Conservation (phyloP, 1,140 invertebrate genomes). For the Drosophila virilis region DNA sequence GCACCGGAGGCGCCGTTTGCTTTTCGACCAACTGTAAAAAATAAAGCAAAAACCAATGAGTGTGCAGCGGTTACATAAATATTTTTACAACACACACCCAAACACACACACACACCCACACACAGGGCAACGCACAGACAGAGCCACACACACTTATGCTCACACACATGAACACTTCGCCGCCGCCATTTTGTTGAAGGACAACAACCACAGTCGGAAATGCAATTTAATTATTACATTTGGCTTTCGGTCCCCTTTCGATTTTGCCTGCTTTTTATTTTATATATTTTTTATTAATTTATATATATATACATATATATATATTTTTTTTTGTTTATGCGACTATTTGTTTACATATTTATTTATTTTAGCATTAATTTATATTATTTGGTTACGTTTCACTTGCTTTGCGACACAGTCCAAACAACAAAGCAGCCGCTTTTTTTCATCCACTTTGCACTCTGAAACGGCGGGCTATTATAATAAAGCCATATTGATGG, state of each 20-base stretch:
- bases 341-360: constrained; percentile 30
- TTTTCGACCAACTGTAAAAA: constrained; percentile 22
- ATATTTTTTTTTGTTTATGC: not conserved
- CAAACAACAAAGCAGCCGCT: no score
- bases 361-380: constrained; percentile 78
- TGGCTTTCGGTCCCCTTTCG: constrained; percentile 43
- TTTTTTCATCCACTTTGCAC: no score
- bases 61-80: constrained; percentile 68
- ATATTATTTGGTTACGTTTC: constrained; percentile 60
- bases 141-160: not conserved
- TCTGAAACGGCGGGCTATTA: no score
- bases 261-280: constrained; percentile 15
- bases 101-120: not conserved
- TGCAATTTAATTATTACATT: constrained; percentile 82
- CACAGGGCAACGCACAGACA: not conserved
- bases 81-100: constrained; percentile 49
- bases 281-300: constrained; percentile 2
- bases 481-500: no score
- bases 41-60: constrained; percentile 61
- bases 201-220: constrained; percentile 69
- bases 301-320: constrained; percentile 1
- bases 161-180: not conserved
- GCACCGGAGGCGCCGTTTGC: constrained; percentile 13
- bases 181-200: constrained; percentile 72
- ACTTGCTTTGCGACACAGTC: not conserved